These are phyloP conservation scores for Malacoctenus gilli DNA, from an alignment of 2,797 vertebrate genomes.

Conservation along the genomic window DNA sequence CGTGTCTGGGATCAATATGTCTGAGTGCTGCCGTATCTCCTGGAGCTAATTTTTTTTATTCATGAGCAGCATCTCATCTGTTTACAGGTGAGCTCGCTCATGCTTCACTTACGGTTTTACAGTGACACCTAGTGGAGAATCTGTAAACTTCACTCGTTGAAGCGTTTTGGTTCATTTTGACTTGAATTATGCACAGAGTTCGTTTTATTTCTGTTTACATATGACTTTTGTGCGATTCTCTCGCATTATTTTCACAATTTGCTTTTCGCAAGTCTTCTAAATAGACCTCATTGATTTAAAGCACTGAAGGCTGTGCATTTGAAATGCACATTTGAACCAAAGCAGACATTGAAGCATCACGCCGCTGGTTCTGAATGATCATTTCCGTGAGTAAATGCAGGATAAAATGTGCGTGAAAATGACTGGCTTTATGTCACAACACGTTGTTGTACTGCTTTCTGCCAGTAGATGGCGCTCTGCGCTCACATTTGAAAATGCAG, in stretches of 20 bases:
- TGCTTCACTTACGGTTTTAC: slow-evolving; percentile 24
- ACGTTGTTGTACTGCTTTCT: neutral
- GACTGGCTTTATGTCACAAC: neutral
- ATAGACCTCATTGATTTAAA: neutral
- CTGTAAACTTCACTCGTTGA: neutral
- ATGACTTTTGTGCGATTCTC: neutral
- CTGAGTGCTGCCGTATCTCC: slow-evolving; percentile 24
- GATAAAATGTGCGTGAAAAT: neutral
- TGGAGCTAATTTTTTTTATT: slow-evolving; percentile 22
- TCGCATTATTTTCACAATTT: neutral
- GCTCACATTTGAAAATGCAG: slow-evolving; percentile 29
- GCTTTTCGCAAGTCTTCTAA: slow-evolving; percentile 1
- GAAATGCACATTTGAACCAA: neutral
- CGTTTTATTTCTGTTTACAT: neutral
- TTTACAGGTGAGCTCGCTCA: neutral
- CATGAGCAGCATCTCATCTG: slow-evolving; percentile 13
- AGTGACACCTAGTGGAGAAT: slow-evolving; percentile 66
- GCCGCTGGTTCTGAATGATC: neutral
- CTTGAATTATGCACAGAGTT: no score
- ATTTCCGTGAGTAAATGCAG: neutral
- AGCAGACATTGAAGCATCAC: neutral
- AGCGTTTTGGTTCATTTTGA: no score
- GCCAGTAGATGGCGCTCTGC: slow-evolving; percentile 61
- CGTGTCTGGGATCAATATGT: slow-evolving; percentile 39
- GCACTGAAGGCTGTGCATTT: neutral